Conservation (phyloP, 1,140 invertebrate species). For the Whitmania pigra region DNA sequence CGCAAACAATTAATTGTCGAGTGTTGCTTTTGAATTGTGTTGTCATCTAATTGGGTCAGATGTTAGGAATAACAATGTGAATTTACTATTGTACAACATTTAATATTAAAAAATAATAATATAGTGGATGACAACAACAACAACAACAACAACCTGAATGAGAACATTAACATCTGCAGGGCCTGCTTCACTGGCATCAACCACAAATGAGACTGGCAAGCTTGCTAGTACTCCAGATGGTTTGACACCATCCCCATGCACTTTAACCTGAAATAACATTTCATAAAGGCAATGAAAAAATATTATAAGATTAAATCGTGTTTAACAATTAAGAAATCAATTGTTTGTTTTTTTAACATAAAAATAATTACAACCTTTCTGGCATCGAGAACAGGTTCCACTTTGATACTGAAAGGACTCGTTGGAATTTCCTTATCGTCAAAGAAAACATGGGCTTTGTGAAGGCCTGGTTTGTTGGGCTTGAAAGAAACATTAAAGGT, state of each 20-base stretch:
- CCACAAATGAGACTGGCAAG: constrained; percentile 59
- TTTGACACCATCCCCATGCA: constrained; percentile 45
- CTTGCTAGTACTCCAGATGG: constrained; percentile 54
- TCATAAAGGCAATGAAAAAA: neutral
- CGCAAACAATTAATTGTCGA: too few relatives aligned
- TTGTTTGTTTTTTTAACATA: too few relatives aligned
- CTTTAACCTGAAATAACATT: constrained; percentile 2
- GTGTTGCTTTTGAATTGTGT: too few relatives aligned
- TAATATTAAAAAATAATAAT: constrained; percentile 35
- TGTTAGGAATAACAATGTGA: too few relatives aligned
- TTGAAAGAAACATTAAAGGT: constrained; percentile 50
- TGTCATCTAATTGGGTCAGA: too few relatives aligned
- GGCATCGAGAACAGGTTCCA: constrained; percentile 54
- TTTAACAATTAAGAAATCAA: neutral
- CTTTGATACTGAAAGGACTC: constrained; percentile 63
- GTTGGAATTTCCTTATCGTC: constrained; percentile 63
- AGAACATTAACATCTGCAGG: constrained; percentile 59
- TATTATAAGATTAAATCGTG: too few relatives aligned
- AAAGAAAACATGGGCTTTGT: constrained; percentile 57
- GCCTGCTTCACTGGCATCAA: constrained; percentile 64
- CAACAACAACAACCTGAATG: constrained; percentile 35
- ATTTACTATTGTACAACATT: too few relatives aligned
- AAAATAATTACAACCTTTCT: neutral
- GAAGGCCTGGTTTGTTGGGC: constrained; percentile 51
- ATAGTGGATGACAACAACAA: constrained; percentile 81